Conservation (phyloP, 2,113 vertebrate genomes). For the Callospermophilus lateralis region DNA sequence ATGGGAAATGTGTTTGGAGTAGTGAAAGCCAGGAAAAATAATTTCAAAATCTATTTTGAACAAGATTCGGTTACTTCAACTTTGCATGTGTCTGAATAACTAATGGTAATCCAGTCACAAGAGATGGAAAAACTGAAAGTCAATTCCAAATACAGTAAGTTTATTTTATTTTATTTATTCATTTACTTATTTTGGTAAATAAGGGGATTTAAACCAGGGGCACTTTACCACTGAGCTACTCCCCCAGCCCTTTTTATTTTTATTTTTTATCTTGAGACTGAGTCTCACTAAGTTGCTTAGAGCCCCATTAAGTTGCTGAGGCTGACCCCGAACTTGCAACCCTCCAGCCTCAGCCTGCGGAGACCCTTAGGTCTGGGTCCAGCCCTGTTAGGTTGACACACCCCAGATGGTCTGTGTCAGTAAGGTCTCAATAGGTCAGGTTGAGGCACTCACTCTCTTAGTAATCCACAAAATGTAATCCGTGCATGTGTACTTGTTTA, state of each 20-base stretch:
- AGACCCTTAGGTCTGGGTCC: neutral
- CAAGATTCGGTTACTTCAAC: constrained; percentile 17
- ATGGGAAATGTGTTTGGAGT: neutral
- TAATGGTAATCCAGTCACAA: neutral
- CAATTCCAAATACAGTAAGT: neutral
- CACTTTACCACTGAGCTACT: too few relatives aligned
- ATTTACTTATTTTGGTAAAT: too few relatives aligned
- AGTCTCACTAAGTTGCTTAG: too few relatives aligned
- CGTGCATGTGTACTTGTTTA: neutral
- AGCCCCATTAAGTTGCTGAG: too few relatives aligned
- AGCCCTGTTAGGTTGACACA: neutral
- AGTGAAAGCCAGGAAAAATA: neutral
- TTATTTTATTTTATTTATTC: too few relatives aligned
- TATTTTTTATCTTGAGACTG: too few relatives aligned
- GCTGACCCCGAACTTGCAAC: too few relatives aligned
- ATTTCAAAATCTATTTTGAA: constrained; percentile 33
- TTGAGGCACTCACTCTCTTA: neutral
- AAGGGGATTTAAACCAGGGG: too few relatives aligned
- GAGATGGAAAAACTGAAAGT: neutral
- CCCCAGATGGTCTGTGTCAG: neutral
- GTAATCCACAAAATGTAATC: neutral
- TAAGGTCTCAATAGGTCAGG: too few relatives aligned
- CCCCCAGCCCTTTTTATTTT: too few relatives aligned
- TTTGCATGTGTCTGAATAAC: neutral
- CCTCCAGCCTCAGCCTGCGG: neutral